Evolutionary conservation across 2,888 invertebrate species (phyloP).

Genomic region (Polydesmus complanatus): DNA sequence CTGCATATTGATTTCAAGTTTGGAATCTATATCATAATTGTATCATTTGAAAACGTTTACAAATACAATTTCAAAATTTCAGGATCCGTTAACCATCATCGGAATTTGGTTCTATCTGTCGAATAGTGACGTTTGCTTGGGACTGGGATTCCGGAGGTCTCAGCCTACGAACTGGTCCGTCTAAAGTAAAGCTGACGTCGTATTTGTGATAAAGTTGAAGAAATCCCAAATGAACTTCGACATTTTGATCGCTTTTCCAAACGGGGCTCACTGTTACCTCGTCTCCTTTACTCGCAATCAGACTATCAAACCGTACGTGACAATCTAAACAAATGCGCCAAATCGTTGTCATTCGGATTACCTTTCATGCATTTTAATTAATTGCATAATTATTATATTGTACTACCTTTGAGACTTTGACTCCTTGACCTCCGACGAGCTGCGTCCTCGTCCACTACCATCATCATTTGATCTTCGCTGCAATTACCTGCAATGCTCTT

Average conservation of each 20-base stretch:
- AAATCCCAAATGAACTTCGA: conserved; percentile 31
- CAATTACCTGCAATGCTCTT: neutral
- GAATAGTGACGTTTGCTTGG: neutral
- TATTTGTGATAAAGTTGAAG: conserved; percentile 32
- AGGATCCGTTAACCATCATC: neutral
- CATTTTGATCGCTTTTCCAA: conserved; percentile 20
- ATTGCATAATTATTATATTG: neutral
- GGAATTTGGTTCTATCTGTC: neutral
- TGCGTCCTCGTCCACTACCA: neutral
- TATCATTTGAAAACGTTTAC: neutral
- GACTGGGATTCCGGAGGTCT: neutral
- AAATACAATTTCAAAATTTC: neutral
- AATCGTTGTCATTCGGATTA: too few species aligned
- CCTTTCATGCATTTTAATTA: too few species aligned
- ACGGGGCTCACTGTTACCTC: neutral
- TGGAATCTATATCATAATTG: neutral
- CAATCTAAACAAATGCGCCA: conserved; percentile 1
- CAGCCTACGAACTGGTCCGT: neutral
- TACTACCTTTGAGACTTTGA: conserved; percentile 1
- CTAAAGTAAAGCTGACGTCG: conserved; percentile 24
- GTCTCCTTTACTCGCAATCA: neutral
- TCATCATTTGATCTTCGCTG: neutral
- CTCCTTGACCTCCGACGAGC: neutral
- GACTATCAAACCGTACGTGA: conserved; percentile 5
- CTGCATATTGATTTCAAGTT: conserved; percentile 10